A percentile compares a stretch with the other conserved stretches of the same genome.
phyloP scores from a whole-genome alignment of 2,113 vertebrate species.

The Tonatia bakeri region DNA sequence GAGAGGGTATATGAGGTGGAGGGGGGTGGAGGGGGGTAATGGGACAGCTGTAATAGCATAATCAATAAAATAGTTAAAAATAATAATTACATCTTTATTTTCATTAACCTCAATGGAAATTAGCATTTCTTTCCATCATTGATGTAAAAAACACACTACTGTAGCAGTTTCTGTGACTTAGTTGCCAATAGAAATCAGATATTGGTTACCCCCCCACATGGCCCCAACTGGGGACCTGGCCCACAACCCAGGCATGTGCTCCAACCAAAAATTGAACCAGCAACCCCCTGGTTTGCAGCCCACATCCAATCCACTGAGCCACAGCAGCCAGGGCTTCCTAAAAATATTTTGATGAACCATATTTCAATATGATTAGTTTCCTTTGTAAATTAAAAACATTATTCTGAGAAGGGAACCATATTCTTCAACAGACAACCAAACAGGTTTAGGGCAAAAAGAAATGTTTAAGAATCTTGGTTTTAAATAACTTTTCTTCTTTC shows the following conservation, averaged over 20 bases:
- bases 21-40: too few relatives aligned
- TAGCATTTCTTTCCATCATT: neutral
- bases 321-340: too few relatives aligned
- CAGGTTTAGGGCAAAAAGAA: neutral
- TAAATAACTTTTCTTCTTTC: neutral
- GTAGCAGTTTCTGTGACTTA: neutral
- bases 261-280: too few relatives aligned
- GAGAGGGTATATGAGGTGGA: too few relatives aligned
- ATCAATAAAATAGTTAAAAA: too few relatives aligned
- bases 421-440: neutral
- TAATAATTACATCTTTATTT: neutral
- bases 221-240: too few relatives aligned
- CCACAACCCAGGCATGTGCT: too few relatives aligned
- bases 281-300: too few relatives aligned
- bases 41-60: too few relatives aligned
- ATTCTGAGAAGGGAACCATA: neutral
- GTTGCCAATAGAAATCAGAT: neutral
- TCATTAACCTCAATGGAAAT: conserved; percentile 1
- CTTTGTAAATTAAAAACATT: conserved; percentile 12
- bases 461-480: neutral
- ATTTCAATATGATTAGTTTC: conserved; percentile 3
- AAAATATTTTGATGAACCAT: neutral
- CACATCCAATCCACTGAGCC: too few relatives aligned
- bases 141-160: neutral
- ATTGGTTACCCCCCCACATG: too few relatives aligned